Percentiles rank a stretch among this genome's conserved stretches.
Evolutionary conservation across 2,113 vertebrate species (phyloP).

Genomic region (Anolis sagrei): DNA sequence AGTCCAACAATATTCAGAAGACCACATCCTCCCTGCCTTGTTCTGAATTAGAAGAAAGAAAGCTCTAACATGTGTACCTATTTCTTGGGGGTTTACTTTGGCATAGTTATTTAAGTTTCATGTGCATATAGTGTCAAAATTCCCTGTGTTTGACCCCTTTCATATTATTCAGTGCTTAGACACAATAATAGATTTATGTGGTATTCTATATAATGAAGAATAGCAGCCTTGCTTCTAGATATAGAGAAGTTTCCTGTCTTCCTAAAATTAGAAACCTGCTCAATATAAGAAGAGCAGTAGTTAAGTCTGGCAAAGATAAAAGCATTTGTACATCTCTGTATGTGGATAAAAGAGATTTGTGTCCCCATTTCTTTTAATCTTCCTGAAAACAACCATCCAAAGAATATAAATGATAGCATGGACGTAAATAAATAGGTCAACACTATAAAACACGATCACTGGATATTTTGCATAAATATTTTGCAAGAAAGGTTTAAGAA

Average conservation of each 20-base stretch:
- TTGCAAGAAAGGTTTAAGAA: slow-evolving; percentile 16
- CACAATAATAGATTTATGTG: background rate
- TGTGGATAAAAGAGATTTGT: background rate
- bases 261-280: background rate
- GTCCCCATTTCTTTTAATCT: too few relatives aligned
- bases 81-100: background rate
- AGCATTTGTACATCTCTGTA: background rate
- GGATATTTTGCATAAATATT: background rate
- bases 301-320: background rate
- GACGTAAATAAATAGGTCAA: background rate
- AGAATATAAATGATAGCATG: background rate
- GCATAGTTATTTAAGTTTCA: background rate
- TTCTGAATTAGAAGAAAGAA: background rate
- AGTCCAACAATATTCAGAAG: background rate
- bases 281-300: background rate
- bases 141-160: background rate
- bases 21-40: background rate
- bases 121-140: background rate
- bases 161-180: background rate
- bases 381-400: background rate
- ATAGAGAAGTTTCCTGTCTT: background rate
- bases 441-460: background rate
- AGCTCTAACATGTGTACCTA: background rate
- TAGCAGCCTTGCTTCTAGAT: background rate
- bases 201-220: background rate